These are phyloP conservation scores for Drosophila longiperda DNA, from an alignment of 2,888 invertebrate genomes.

Conservation along the genomic window DNA sequence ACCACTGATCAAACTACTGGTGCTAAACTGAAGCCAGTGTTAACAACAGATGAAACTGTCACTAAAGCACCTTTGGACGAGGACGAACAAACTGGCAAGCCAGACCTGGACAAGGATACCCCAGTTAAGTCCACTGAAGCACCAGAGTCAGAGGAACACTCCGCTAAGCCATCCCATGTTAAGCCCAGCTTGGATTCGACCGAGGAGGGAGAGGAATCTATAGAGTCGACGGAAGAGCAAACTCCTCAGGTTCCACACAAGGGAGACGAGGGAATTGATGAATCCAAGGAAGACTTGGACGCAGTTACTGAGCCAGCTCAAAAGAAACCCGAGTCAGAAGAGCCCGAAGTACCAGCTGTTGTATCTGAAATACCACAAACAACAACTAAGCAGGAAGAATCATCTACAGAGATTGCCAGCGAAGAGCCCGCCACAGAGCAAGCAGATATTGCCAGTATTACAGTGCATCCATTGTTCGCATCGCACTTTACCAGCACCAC, in stretches of 20 bases:
- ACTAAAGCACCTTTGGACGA: slow-evolving; percentile 47
- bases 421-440: slow-evolving; percentile 53
- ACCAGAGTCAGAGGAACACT: slow-evolving; percentile 33
- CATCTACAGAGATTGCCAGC: slow-evolving; percentile 29
- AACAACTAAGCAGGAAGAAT: slow-evolving; percentile 40
- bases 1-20: slow-evolving; percentile 45
- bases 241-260: slow-evolving; percentile 48
- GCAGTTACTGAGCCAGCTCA: slow-evolving; percentile 46
- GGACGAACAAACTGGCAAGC: slow-evolving; percentile 44
- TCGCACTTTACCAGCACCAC: slow-evolving; percentile 59
- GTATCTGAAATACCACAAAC: slow-evolving; percentile 50
- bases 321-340: slow-evolving; percentile 59
- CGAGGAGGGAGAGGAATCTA: slow-evolving; percentile 74
- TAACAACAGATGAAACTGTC: slow-evolving; percentile 33
- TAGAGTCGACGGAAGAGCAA: slow-evolving; percentile 78
- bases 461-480: slow-evolving; percentile 77
- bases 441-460: slow-evolving; percentile 41
- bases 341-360: slow-evolving; percentile 48
- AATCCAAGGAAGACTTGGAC: slow-evolving; percentile 46
- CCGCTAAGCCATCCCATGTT: slow-evolving; percentile 39
- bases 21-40: slow-evolving; percentile 54
- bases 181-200: slow-evolving; percentile 69
- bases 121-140: slow-evolving; percentile 40
- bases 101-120: slow-evolving; percentile 38
- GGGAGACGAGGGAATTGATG: slow-evolving; percentile 43